phyloP scores from a whole-genome alignment of 2,797 vertebrate genomes.

The Cercopithecus petaurista region DNA sequence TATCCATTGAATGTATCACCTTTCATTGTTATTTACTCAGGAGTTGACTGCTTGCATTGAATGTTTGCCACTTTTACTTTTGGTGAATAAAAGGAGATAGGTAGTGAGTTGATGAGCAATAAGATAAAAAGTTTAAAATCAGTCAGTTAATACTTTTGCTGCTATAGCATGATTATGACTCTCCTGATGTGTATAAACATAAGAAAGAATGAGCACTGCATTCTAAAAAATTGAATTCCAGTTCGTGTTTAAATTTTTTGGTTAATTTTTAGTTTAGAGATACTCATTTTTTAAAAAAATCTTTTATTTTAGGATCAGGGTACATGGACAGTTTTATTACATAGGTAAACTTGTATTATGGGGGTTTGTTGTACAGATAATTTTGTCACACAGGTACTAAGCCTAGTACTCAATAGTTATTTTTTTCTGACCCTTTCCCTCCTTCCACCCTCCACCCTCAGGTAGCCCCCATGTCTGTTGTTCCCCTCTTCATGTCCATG shows the following conservation, averaged over 20 bases:
- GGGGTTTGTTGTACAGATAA: too few relatives aligned
- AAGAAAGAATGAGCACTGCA: not conserved
- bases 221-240: not conserved
- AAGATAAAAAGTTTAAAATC: not conserved
- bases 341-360: too few relatives aligned
- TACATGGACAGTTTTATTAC: too few relatives aligned
- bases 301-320: too few relatives aligned
- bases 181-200: not conserved
- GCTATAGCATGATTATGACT: not conserved
- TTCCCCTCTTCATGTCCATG: too few relatives aligned
- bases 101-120: not conserved
- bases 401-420: too few relatives aligned
- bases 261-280: not conserved
- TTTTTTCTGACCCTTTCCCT: too few relatives aligned
- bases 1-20: not conserved
- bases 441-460: too few relatives aligned
- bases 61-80: not conserved
- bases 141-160: not conserved
- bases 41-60: not conserved
- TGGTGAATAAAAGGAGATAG: not conserved
- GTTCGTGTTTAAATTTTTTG: not conserved
- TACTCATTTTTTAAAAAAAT: too few relatives aligned
- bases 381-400: too few relatives aligned
- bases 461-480: too few relatives aligned
- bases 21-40: not conserved